phyloP scores from a whole-genome alignment of 2,797 vertebrate species.

The Acanthurus lineatus region DNA sequence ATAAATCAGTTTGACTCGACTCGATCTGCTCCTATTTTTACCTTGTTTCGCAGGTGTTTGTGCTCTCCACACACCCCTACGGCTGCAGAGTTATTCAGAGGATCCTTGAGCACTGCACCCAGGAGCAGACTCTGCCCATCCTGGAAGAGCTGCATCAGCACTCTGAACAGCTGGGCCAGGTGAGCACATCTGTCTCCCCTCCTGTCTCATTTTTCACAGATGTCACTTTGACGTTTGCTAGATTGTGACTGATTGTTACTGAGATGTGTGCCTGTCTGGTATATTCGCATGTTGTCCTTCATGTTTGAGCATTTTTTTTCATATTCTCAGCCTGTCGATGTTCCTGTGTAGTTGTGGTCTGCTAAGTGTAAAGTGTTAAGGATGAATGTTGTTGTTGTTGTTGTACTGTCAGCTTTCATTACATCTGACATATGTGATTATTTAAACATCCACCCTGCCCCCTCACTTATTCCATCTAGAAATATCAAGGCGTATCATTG shows the following conservation, averaged over 20 bases:
- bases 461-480: constrained; percentile 89
- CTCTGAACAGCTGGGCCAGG: constrained; percentile 98
- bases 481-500: constrained; percentile 90
- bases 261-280: constrained; percentile 48
- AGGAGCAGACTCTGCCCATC: constrained; percentile 96
- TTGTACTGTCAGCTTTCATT: constrained; percentile 76
- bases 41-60: constrained; percentile 90
- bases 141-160: constrained; percentile 97
- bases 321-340: constrained; percentile 64
- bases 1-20: too few species aligned
- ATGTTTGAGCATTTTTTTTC: constrained; percentile 67
- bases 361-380: constrained; percentile 67
- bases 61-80: constrained; percentile 97
- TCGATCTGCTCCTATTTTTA: too few species aligned
- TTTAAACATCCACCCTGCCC: constrained; percentile 83
- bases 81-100: constrained; percentile 98
- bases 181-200: constrained; percentile 68
- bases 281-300: constrained; percentile 68
- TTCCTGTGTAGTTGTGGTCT: constrained; percentile 67
- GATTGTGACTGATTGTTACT: constrained; percentile 36
- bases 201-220: constrained; percentile 15
- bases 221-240: constrained; percentile 26
- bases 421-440: constrained; percentile 80
- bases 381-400: constrained; percentile 47
- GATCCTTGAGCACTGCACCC: constrained; percentile 97